Conservation (phyloP, 1,140 invertebrate genomes). For the Maniola jurtina region DNA sequence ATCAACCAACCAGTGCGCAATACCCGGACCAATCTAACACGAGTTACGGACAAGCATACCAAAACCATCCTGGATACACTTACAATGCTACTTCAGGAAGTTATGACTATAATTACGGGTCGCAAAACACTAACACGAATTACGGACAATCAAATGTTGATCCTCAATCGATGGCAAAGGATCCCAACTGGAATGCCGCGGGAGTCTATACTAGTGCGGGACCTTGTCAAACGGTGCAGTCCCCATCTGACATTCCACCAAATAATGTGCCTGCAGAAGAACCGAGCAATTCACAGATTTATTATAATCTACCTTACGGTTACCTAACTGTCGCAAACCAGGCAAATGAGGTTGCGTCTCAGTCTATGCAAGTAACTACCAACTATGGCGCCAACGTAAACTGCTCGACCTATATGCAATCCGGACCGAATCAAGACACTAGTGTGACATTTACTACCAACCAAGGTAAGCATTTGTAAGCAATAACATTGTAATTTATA, state of each 20-base stretch:
- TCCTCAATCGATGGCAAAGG: conserved; percentile 36
- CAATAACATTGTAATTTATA: conserved; percentile 24
- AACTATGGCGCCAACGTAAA: conserved; percentile 56
- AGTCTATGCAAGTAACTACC: conserved; percentile 37
- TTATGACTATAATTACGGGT: conserved; percentile 79
- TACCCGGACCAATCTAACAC: conserved; percentile 40
- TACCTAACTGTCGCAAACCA: conserved; percentile 68
- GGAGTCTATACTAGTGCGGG: conserved; percentile 62
- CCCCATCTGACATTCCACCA: conserved; percentile 72
- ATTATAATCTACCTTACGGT: conserved; percentile 79
- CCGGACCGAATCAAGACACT: conserved; percentile 46
- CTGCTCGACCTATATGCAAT: conserved; percentile 65
- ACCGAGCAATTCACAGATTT: conserved; percentile 51
- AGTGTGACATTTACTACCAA: conserved; percentile 53
- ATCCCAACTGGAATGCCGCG: conserved; percentile 48
- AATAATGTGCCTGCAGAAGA: conserved; percentile 33
- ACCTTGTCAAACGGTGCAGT: conserved; percentile 70
- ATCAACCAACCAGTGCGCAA: conserved; percentile 35
- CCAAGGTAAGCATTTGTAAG: conserved; percentile 62
- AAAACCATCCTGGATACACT: conserved; percentile 79
- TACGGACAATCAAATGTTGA: conserved; percentile 41
- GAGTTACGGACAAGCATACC: conserved; percentile 60
- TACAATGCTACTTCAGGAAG: conserved; percentile 70
- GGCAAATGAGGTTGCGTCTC: conserved; percentile 37
- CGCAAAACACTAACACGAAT: conserved; percentile 63